Conservation (phyloP, 1,140 invertebrate species). For the Trypoxylus dichotomus region DNA sequence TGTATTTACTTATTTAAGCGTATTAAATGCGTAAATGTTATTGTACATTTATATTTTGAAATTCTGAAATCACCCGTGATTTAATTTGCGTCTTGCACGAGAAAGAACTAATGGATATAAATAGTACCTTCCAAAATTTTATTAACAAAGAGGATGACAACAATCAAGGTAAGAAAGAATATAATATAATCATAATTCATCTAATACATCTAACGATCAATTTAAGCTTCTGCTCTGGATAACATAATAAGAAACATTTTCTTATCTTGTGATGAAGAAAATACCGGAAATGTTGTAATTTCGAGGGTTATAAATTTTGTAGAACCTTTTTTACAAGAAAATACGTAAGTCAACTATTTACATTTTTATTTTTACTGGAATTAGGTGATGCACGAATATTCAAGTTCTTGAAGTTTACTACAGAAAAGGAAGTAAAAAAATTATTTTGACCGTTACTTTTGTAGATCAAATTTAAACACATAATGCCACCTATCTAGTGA, state of each 20-base stretch:
- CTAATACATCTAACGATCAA: not conserved
- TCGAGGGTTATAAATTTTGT: not conserved
- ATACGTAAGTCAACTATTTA: not conserved
- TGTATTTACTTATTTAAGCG: constrained; percentile 1
- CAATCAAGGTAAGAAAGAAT: constrained; percentile 9
- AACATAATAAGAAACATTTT: constrained; percentile 2
- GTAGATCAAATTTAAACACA: no score
- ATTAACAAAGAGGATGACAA: not conserved
- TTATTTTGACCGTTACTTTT: no score
- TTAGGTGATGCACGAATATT: no score
- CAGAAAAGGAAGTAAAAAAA: no score
- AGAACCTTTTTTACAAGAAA: not conserved
- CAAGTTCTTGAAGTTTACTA: no score
- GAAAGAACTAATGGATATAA: not conserved
- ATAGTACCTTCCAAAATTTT: not conserved
- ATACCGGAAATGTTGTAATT: not conserved
- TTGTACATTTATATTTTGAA: not conserved
- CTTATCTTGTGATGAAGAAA: not conserved
- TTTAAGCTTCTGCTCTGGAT: not conserved
- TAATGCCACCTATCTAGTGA: no score
- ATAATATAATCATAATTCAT: not conserved
- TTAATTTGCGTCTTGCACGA: not conserved
- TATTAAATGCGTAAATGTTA: not conserved
- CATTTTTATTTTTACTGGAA: not conserved
- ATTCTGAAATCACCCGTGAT: not conserved